Conservation (phyloP, 2,113 vertebrate genomes). For the Hucho hucho region DNA sequence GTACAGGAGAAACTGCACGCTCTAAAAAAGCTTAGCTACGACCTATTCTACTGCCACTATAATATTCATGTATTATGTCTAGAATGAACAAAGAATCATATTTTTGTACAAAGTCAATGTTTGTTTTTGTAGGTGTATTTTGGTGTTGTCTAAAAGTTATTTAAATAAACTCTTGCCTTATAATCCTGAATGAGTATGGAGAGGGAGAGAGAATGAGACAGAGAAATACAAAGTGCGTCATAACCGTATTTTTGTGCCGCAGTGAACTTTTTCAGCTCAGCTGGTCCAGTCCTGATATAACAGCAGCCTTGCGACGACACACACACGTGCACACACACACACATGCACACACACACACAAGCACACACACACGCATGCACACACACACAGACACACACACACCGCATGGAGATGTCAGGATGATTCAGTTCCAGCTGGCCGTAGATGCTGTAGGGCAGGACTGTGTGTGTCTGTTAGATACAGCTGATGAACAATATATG, state of each 20-base stretch:
- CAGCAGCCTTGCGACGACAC: neutral
- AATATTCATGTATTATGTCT: conserved; percentile 46
- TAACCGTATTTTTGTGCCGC: neutral
- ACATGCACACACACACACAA: too few relatives aligned
- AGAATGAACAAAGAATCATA: conserved; percentile 44
- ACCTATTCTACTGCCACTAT: conserved; percentile 31
- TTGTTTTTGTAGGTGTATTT: conserved; percentile 26
- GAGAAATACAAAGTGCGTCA: neutral
- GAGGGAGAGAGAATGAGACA: neutral
- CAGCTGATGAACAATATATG: neutral
- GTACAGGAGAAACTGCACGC: conserved; percentile 70
- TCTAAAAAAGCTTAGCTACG: conserved; percentile 21
- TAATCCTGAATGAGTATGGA: neutral
- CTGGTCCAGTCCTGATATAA: neutral
- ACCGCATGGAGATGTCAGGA: conserved; percentile 25
- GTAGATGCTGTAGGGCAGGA: conserved; percentile 4
- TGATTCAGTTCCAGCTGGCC: conserved; percentile 55
- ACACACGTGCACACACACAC: neutral
- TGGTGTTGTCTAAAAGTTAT: conserved; percentile 48
- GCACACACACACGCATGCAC: too few relatives aligned
- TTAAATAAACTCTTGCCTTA: conserved; percentile 62
- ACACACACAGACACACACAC: neutral
- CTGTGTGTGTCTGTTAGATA: conserved; percentile 8
- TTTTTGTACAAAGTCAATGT: conserved; percentile 68
- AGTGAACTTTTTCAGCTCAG: conserved; percentile 1